Base-by-base conservation (phyloP, 2,113 vertebrate genomes). In the Microtus ochrogaster region DNA sequence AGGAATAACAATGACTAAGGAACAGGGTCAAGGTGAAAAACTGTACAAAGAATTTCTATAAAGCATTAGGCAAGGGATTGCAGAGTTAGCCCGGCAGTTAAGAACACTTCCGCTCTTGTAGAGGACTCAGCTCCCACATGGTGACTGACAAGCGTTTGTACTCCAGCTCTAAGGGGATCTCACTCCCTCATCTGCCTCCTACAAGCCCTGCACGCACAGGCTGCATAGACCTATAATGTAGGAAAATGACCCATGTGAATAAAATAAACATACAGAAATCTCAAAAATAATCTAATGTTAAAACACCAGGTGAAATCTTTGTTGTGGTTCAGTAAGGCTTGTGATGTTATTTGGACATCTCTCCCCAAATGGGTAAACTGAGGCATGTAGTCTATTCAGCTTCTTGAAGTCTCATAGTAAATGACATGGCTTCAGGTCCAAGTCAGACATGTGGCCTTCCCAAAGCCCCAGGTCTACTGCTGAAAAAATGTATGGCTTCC, bases 201-300 rank as follows among this genome's bases (percentile, higher is more conserved):
- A 16, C 1, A 28, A 41, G 58, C 8, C 28, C n/a, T 17, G 13
- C 13, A 19, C 3, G 3, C 4, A 17, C 0, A 1, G 13, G 12
- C 2, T 61, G 11, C 36, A 61, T 13, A 41, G 36, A 39, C 58
- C n/a, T 16, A 63, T 17, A 63, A 63, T 63, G n/a, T 26, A 30
- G n/a, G 7, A 16, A 63, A 83, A 30, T 63, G 14, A 63, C 6
- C 24, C 13, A 63, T 3, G 5, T 41, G 58, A 61, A 83, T 30
- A 83, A 83, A 63, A 30, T 26, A 83, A 63, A n/a, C 22, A 16
- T 41, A 41, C 16, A 58, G n/a, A 12, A 82, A 82, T 26, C 55
- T 41, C 58, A 13, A 83, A 17, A 33, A 19, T 58, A 30, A 9
- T 61, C 39, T 63, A 63, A 41, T 63, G n/a, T 26, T 63, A 63